A percentile compares a stretch with the other conserved stretches of the same genome.
Conservation (phyloP, 2,888 invertebrate species). For the Athetis lepigone region DNA sequence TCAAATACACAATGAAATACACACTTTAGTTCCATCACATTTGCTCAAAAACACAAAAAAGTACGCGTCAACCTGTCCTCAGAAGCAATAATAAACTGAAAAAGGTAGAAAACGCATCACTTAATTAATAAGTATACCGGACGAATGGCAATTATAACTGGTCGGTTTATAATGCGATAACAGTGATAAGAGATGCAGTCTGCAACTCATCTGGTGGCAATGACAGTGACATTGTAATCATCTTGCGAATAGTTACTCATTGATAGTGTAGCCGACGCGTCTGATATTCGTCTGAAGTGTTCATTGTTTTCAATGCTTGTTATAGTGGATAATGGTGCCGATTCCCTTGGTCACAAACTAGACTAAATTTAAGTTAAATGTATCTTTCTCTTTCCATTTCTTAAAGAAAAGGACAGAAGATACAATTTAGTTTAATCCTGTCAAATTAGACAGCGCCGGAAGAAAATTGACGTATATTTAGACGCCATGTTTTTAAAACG, state of each 20-base stretch:
- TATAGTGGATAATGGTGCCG: no score
- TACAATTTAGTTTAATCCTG: no score
- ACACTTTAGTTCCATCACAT: neutral
- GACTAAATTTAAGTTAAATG: no score
- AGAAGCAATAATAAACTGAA: conserved; percentile 29
- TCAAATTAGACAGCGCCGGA: no score
- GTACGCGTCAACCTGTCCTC: conserved; percentile 23
- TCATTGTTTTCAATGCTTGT: neutral
- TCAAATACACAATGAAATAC: no score
- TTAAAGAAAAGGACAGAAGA: no score
- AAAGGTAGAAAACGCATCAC: conserved; percentile 18
- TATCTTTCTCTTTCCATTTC: no score
- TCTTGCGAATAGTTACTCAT: conserved; percentile 18
- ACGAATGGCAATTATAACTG: conserved; percentile 9
- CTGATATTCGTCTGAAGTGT: neutral
- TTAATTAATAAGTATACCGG: conserved; percentile 24
- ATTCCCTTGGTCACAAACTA: no score
- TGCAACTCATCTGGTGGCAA: conserved; percentile 7
- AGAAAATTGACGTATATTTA: no score
- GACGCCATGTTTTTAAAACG: no score
- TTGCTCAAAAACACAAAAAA: neutral
- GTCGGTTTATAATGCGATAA: conserved; percentile 29
- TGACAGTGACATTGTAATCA: conserved; percentile 27
- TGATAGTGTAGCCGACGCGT: conserved; percentile 19
- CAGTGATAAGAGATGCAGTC: conserved; percentile 52